These are phyloP conservation scores for Amphiduros pacificus DNA, from an alignment of 2,888 invertebrate genomes.

Conservation along the genomic window DNA sequence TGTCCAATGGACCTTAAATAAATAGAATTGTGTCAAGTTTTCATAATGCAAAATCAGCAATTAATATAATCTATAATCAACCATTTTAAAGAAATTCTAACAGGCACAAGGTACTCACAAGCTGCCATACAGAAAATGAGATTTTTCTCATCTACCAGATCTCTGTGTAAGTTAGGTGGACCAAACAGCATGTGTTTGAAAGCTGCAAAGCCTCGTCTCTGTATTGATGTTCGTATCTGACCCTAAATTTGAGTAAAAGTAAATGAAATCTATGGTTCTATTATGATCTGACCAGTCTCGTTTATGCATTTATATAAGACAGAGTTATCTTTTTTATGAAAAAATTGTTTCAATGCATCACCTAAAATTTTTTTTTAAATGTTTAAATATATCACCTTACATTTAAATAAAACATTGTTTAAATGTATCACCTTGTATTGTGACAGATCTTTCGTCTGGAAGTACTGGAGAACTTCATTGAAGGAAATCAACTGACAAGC, in stretches of 20 bases:
- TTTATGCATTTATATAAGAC: no score
- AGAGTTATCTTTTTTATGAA: no score
- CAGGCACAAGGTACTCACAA: conserved; percentile 58
- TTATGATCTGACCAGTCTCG: no score
- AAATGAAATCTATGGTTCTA: no score
- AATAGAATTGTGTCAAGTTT: not conserved
- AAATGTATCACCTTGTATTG: no score
- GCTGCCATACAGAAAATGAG: conserved; percentile 61
- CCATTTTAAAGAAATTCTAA: no score
- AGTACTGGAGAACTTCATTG: not conserved
- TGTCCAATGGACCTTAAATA: conserved; percentile 57
- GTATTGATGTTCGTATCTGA: conserved; percentile 10
- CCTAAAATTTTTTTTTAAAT: no score
- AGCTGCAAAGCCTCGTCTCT: conserved; percentile 44
- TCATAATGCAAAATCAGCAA: no score
- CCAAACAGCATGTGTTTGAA: conserved; percentile 56
- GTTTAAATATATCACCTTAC: no score
- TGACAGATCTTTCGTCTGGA: not conserved
- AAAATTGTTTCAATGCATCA: no score
- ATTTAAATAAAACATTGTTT: no score
- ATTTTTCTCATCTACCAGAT: conserved; percentile 57
- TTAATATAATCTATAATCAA: no score
- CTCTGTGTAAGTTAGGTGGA: conserved; percentile 58
- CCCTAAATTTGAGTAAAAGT: conserved; percentile 7
- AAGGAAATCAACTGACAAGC: not conserved